A percentile compares a stretch with the other conserved stretches of the same genome.
These are phyloP conservation scores for Climacteris rufus DNA, from an alignment of 2,113 vertebrate genomes.

Conservation along the genomic window DNA sequence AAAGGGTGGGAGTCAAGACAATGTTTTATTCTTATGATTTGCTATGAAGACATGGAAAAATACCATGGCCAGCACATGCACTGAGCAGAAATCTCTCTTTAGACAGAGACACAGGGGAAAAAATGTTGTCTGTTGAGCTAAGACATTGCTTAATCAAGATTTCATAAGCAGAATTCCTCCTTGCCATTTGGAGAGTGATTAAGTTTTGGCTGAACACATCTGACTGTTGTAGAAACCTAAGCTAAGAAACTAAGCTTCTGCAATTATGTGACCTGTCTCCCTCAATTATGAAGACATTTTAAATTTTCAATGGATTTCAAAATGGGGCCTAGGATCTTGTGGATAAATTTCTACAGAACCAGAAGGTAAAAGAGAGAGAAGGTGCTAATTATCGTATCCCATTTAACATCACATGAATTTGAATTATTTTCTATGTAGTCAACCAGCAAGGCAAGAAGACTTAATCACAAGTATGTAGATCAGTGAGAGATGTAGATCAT, in stretches of 20 bases:
- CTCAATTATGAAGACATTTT: neutral
- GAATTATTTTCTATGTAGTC: neutral
- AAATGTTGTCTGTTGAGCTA: neutral
- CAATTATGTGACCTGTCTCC: neutral
- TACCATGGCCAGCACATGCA: neutral
- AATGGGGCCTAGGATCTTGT: neutral
- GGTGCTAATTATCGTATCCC: neutral
- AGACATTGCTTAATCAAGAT: neutral
- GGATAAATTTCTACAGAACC: neutral
- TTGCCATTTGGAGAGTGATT: neutral
- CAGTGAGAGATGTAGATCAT: neutral
- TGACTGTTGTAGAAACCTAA: neutral
- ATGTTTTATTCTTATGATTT: neutral
- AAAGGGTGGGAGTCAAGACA: neutral
- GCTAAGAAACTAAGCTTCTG: neutral
- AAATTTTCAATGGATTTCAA: neutral
- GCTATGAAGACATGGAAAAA: slow-evolving; percentile 8
- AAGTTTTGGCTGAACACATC: neutral
- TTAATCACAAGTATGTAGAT: neutral
- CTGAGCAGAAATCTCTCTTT: neutral
- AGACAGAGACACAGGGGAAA: neutral
- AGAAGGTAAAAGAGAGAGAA: neutral
- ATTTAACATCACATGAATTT: neutral
- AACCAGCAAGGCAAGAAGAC: neutral
- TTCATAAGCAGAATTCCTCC: slow-evolving; percentile 6